Conservation (phyloP, 2,888 invertebrate species). For the Calameuta filiformis region DNA sequence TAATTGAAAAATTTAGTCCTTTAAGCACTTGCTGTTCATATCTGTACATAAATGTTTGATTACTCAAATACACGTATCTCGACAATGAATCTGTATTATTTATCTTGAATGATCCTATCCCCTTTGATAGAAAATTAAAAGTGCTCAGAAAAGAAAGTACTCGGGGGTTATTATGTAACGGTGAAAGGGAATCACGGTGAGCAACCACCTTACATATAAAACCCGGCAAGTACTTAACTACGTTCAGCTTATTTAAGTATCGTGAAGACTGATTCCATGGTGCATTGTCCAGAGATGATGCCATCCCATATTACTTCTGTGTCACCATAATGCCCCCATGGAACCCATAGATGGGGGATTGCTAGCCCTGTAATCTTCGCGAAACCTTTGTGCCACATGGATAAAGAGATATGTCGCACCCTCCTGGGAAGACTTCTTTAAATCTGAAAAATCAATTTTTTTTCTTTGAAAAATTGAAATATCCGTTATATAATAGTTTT, state of each 20-base stretch:
- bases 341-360: slow-evolving; percentile 57
- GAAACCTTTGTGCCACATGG: slow-evolving; percentile 56
- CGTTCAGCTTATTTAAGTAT: slow-evolving; percentile 23
- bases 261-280: slow-evolving; percentile 9
- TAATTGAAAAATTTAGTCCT: slow-evolving; percentile 7
- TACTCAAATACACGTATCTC: slow-evolving; percentile 46
- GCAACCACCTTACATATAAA: background rate
- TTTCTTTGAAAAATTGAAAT: background rate
- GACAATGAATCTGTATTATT: slow-evolving; percentile 15
- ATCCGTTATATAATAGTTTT: background rate
- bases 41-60: slow-evolving; percentile 40
- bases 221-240: background rate
- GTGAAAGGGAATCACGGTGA: background rate
- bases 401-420: slow-evolving; percentile 50
- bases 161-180: background rate
- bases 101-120: background rate
- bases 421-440: slow-evolving; percentile 30
- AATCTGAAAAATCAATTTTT: slow-evolving; percentile 26
- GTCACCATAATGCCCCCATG: slow-evolving; percentile 51
- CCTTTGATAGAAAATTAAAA: background rate
- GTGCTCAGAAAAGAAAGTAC: background rate
- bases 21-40: slow-evolving; percentile 33
- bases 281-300: slow-evolving; percentile 57
- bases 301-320: slow-evolving; percentile 49
- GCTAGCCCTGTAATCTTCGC: slow-evolving; percentile 59